Percentiles rank a stretch among this genome's conserved stretches.
Conservation (phyloP, 2,113 vertebrate species). For the Equus przewalskii region DNA sequence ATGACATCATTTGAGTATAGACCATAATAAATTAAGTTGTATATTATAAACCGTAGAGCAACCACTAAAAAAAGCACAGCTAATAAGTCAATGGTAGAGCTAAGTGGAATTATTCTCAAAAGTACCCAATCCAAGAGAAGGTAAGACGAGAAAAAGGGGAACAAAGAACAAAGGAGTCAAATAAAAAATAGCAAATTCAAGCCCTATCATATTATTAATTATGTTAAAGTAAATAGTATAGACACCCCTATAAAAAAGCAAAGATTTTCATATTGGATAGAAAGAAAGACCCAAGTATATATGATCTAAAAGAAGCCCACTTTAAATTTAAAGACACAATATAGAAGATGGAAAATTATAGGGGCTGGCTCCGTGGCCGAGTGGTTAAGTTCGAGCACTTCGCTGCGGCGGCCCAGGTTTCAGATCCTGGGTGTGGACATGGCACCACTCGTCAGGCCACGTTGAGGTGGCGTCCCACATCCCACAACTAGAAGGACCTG, state of each 20-base stretch:
- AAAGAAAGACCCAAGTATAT: too few species aligned
- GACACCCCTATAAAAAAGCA: not conserved
- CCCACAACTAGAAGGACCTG: too few species aligned
- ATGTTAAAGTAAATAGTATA: not conserved
- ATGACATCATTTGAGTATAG: not conserved
- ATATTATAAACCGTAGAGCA: not conserved
- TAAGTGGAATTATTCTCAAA: not conserved
- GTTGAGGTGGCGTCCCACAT: too few species aligned
- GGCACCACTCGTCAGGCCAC: too few species aligned
- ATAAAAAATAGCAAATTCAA: not conserved
- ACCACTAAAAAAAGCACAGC: not conserved
- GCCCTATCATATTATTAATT: not conserved
- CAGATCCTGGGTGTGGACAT: too few species aligned
- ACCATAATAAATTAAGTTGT: not conserved
- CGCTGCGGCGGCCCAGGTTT: too few species aligned
- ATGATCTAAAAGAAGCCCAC: too few species aligned
- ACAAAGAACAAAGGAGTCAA: not conserved
- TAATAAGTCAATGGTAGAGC: not conserved
- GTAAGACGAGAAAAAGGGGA: not conserved
- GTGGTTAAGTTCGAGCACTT: too few species aligned
- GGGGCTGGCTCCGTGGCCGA: too few species aligned
- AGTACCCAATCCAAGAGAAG: not conserved
- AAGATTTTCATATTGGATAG: too few species aligned
- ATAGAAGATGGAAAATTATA: too few species aligned
- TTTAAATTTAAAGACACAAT: too few species aligned